Evolutionary conservation across 2,113 vertebrate species (phyloP), one percentile per base, ranked within the genome.

Genomic region (Sapajus apella): DNA sequence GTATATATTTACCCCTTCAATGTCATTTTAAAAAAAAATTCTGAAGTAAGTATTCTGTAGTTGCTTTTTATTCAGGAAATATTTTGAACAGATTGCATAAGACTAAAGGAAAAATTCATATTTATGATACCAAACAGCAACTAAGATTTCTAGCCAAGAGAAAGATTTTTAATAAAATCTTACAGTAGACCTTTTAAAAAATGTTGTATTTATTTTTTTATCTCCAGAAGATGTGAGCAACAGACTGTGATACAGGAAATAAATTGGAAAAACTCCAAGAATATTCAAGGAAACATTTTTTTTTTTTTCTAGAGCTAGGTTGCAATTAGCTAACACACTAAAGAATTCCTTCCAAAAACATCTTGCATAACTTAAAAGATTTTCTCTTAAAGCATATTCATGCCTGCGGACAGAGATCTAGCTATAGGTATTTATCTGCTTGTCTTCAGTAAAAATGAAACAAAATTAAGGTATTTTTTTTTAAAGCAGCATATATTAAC

Each of bases 261-360:
- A 23, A 80, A 73, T 25, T 97, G 97, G 86, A 73, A 75, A 88
- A 87, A 32, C 21, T 96, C 90, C 93, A 96, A 87, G 13, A 77
- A 58, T 55, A 84, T 94, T 76, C 47, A 87, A 90, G 77, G 58
- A 96, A 91, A 92, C 70, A 77, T 40, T 89, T 76, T 94, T 68
- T 70, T 70, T 66, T 83, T 81, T 35, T 17, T 5, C 47, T 14
- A 86, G 77, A 72, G 50, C 45, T 92, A 50, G 25, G 20, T 88
- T 97, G 45, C 85, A 97, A 95, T 97, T 95, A 97, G 84, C 43
- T 90, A 92, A 83, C 76, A 96, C 80, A 77, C 70, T 89, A 56
- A 96, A 98, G 37, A 91, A 91, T 81, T 96, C n/a, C 56, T 93
- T 94, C 58, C 72, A 83, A 92, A 80, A 94, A 55, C 55, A 72